Percentiles rank a stretch among this genome's conserved stretches.
phyloP scores from a whole-genome alignment of 2,888 invertebrate genomes.

The Drosophila peninsularis region DNA sequence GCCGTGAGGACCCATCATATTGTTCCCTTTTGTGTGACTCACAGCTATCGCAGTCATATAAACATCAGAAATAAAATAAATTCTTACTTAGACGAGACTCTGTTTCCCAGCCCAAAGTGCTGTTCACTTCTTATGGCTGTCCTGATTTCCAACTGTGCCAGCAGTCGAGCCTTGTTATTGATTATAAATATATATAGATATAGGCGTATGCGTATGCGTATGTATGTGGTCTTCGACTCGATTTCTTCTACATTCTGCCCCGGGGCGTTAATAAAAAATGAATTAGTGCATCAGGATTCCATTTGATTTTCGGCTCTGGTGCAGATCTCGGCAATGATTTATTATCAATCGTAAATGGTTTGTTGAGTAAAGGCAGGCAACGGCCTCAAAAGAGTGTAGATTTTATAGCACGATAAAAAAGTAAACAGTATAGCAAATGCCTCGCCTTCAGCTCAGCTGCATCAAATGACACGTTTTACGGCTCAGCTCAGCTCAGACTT shows the following conservation, averaged over 20 bases:
- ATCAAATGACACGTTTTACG: constrained; percentile 24
- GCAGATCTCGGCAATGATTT: constrained; percentile 64
- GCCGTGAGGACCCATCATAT: constrained; percentile 34
- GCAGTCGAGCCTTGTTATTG: constrained; percentile 60
- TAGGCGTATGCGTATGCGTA: background rate
- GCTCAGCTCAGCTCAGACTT: constrained; percentile 3
- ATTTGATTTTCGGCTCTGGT: constrained; percentile 21
- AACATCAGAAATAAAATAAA: constrained; percentile 38
- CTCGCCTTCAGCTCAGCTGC: constrained; percentile 7
- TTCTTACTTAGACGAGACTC: constrained; percentile 71
- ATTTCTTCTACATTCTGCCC: constrained; percentile 19
- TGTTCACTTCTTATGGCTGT: constrained; percentile 64
- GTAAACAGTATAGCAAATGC: constrained; percentile 17
- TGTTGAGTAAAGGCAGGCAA: constrained; percentile 47
- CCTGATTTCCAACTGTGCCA: constrained; percentile 76
- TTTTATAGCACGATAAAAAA: constrained; percentile 59
- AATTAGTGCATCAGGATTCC: constrained; percentile 71
- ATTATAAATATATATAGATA: constrained; percentile 51
- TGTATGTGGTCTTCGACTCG: background rate
- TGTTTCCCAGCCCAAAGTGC: constrained; percentile 41
- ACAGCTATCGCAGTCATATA: constrained; percentile 52
- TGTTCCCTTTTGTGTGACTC: constrained; percentile 40
- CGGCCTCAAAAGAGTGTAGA: constrained; percentile 46
- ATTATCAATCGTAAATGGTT: constrained; percentile 74
- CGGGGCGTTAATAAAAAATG: constrained; percentile 74